phyloP scores from a whole-genome alignment of 2,797 vertebrate genomes.

The Eospalax fontanierii region DNA sequence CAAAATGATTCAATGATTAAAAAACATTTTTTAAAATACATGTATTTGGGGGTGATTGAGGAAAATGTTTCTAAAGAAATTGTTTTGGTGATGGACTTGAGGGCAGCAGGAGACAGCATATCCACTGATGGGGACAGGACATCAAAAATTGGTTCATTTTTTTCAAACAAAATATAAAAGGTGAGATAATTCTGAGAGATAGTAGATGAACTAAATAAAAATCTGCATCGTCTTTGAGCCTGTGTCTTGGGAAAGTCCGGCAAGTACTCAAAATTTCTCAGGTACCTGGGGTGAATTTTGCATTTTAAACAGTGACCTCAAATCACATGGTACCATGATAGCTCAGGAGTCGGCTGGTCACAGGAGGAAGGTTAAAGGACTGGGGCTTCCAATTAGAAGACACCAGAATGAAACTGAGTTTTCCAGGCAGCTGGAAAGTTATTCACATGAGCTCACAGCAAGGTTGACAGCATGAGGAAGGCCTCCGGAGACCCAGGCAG shows the following conservation, averaged over 20 bases:
- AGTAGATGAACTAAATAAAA: background rate
- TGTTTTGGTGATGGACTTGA: too few relatives aligned
- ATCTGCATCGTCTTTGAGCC: background rate
- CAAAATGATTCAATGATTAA: too few relatives aligned
- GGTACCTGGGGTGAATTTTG: background rate
- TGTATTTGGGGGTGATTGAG: too few relatives aligned
- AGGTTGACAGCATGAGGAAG: too few relatives aligned
- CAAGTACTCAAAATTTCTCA: background rate
- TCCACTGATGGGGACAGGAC: too few relatives aligned
- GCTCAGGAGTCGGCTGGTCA: too few relatives aligned
- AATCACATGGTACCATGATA: background rate
- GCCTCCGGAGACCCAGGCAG: too few relatives aligned
- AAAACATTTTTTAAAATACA: too few relatives aligned
- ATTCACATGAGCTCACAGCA: too few relatives aligned
- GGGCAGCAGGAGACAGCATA: too few relatives aligned
- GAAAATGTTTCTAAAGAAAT: too few relatives aligned
- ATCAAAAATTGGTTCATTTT: background rate
- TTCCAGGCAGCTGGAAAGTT: too few relatives aligned
- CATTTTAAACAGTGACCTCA: background rate
- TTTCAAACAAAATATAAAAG: background rate
- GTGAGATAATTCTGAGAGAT: background rate
- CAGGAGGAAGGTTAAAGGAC: background rate
- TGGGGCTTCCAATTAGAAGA: background rate
- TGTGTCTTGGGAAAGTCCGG: background rate
- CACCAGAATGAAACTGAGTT: background rate